Base-by-base conservation (phyloP, 2,113 vertebrate genomes). In the Dipodomys spectabilis region DNA sequence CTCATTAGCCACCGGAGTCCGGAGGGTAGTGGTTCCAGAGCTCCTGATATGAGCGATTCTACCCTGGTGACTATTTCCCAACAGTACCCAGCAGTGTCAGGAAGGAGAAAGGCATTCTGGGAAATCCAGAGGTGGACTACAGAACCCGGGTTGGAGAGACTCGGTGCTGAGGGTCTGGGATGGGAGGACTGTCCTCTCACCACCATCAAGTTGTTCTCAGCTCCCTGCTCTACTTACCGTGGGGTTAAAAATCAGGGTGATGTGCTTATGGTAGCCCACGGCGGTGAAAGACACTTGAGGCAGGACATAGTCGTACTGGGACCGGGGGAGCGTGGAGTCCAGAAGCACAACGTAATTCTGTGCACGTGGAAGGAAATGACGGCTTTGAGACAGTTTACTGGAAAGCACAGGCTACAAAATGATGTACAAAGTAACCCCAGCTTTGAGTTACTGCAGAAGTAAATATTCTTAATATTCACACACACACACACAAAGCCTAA, bases 211-310 rank as follows among this genome's bases (percentile, higher is more conserved):
- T 28, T 23, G 45, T 39, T 67, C 1, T 30, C 39, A 62, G 69
- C 13, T 11, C 28, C 49, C 60, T 7, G 16, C 65, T 28, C 16
- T 82, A 96, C 98, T 99, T 97, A 99, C 99, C 57, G 98, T 98
- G 90, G 99, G 99, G 94, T 97, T 99, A 95, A 99, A 99, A 79
- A 99, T 96, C 97, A 99, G 95, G 0, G 99, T 99, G 97, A 99
- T 79, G 79, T 99, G 99, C 73, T 99, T 99, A 90, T 99, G 99
- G 98, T 99, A 99, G 65, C 99, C 99, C 4, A 96, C 95, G 25
- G 99, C 98, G 12, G 98, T 98, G 97, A 99, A 99, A 2, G 99
- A 98, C 65, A 99, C 98, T 92, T 99, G 99, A 32, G 99, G 99
- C 80, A 99, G 97, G 11, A 97, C 98, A 87, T 99, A 99, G 97